Evolutionary conservation across 2,888 invertebrate species (phyloP).

Genomic region (Oscheius onirici): DNA sequence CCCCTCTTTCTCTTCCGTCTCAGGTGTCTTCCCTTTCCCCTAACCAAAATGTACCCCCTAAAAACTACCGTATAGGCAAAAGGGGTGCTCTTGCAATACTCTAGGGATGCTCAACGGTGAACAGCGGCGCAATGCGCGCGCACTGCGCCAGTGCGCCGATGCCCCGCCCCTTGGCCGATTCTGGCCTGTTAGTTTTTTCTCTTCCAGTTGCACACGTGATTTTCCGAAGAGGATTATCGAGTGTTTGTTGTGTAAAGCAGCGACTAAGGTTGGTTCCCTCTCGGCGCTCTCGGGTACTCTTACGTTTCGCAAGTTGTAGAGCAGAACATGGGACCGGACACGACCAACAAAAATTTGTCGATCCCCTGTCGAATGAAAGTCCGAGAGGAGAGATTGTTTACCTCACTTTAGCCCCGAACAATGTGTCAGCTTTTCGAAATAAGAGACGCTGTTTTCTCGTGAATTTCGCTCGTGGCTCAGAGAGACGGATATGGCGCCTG

Average conservation of each 20-base stretch:
- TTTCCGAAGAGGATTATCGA: constrained; percentile 34
- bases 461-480: not conserved
- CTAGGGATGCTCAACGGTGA: constrained; percentile 30
- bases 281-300: not conserved
- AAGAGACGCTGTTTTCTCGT: too few species aligned
- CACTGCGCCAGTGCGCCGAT: constrained; percentile 32
- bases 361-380: too few species aligned
- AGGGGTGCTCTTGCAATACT: constrained; percentile 14
- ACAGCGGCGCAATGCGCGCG: constrained; percentile 33
- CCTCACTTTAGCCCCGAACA: too few species aligned
- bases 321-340: too few species aligned
- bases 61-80: constrained; percentile 23
- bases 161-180: constrained; percentile 31
- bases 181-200: constrained; percentile 32
- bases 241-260: constrained; percentile 34
- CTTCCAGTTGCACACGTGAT: constrained; percentile 30
- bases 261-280: constrained; percentile 23
- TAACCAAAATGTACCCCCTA: too few species aligned
- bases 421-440: too few species aligned
- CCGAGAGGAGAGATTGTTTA: too few species aligned
- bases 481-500: not conserved
- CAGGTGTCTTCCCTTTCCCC: constrained; percentile 24
- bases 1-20: not conserved
- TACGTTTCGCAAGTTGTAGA: too few species aligned
- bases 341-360: too few species aligned